phyloP scores from a whole-genome alignment of 2,797 vertebrate species.

The Phyllotis vaccarum region DNA sequence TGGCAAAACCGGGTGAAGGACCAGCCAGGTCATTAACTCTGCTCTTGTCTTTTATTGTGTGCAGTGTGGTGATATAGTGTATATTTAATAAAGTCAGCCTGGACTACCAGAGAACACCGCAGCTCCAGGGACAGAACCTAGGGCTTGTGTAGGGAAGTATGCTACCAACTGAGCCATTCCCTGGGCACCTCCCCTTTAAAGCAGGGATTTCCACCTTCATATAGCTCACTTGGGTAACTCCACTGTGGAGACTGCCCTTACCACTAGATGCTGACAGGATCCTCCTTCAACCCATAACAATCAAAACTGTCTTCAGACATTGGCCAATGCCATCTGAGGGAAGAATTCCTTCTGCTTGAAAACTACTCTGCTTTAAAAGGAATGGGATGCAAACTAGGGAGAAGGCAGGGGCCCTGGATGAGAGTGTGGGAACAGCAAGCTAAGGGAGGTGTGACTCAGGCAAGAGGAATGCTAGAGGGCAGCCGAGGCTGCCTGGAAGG shows the following conservation, averaged over 20 bases:
- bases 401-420: not conserved
- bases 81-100: no score
- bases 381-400: slow-evolving; percentile 8
- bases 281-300: not conserved
- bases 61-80: not conserved
- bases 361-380: slow-evolving; percentile 65
- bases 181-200: not conserved
- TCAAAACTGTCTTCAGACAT: slow-evolving; percentile 16
- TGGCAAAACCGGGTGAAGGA: not conserved
- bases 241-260: not conserved
- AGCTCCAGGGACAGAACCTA: not conserved
- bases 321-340: not conserved
- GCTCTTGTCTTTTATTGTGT: not conserved
- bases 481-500: not conserved
- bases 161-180: not conserved
- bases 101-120: no score
- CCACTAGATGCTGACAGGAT: not conserved
- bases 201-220: not conserved
- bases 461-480: not conserved
- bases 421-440: not conserved
- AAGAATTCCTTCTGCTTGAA: slow-evolving; percentile 14
- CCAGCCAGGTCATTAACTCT: not conserved
- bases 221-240: no score
- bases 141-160: not conserved
- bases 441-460: not conserved